A percentile compares a stretch with the other conserved stretches of the same genome.
Conservation (phyloP, 2,888 invertebrate genomes). For the Ichneumoninae sp. region DNA sequence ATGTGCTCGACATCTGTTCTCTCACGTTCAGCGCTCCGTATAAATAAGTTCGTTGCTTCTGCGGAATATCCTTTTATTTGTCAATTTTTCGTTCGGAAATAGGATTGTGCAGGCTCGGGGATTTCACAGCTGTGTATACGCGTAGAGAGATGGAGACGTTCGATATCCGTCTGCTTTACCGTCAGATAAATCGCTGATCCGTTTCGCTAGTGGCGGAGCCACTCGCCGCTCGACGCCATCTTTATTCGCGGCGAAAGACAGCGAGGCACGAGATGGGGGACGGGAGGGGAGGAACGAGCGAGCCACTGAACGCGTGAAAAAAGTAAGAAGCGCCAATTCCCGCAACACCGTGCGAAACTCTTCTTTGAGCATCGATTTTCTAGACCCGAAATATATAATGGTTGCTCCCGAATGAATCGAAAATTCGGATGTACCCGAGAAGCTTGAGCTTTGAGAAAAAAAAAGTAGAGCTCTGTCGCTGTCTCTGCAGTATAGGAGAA, state of each 20-base stretch:
- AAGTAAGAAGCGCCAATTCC: slow-evolving; percentile 21
- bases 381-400: background rate
- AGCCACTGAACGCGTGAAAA: slow-evolving; percentile 52
- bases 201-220: slow-evolving; percentile 61
- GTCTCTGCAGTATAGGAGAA: background rate
- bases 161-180: slow-evolving; percentile 62
- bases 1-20: slow-evolving; percentile 75
- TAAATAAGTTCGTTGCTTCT: slow-evolving; percentile 25
- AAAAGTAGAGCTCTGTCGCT: background rate
- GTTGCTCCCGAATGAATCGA: background rate
- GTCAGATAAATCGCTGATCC: slow-evolving; percentile 35
- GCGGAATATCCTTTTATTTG: background rate
- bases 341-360: slow-evolving; percentile 18
- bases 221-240: slow-evolving; percentile 58
- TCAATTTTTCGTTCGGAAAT: slow-evolving; percentile 24
- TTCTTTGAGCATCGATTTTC: slow-evolving; percentile 40
- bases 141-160: background rate
- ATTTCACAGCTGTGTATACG: background rate
- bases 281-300: background rate
- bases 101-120: background rate
- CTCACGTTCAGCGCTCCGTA: background rate
- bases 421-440: background rate
- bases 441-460: slow-evolving; percentile 1
- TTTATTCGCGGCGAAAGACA: slow-evolving; percentile 31
- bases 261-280: background rate